Evolutionary conservation across 2,888 invertebrate species (phyloP), one percentile per base, ranked within the genome.

Genomic region (Nysson spinosus): DNA sequence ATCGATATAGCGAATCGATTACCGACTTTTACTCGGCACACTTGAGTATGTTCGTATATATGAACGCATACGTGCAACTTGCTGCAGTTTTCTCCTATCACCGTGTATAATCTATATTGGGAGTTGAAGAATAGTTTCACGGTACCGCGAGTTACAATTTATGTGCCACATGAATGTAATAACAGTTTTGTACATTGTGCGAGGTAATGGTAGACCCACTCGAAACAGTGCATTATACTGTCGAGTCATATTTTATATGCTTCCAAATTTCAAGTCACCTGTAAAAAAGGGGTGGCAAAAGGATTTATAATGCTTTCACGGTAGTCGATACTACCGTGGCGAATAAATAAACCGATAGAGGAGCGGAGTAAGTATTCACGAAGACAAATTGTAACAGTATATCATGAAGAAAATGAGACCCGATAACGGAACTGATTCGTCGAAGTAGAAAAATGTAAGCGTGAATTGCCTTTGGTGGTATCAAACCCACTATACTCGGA

Each of bases 401-500:
- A 55, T 16, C 49, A 54, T 58, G 66, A 28, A 40, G 65, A 52
- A 70, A 65, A 34, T 50, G 54, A 20, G 49, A 30, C 30, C 58
- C 65, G 74, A 75, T 74, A 74, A 71, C 68, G 58, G 68, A 35
- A 69, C 51, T 47, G 44, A 34, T 55, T 50, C 37, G 24, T 14
- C 42, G 11, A 20, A 20, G 30, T 28, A n/a, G 28, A 12, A 30
- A 50, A 43, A 35, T 49, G 55, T 17, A 32, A 39, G 14, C 57
- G 35, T 26, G 46, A 49, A 46, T 42, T 35, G 20, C 16, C 26
- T 12, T 28, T 32, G 30, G 17, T 28, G 40, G 43, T 37, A 32
- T 28, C 37, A 7, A 20, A 40, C 49, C 49, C 47, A 43, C 44
- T 32, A 43, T 58, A 24, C 22, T 26, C 26, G 44, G 39, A 46